Percentiles rank a stretch among this genome's conserved stretches.
Conservation (phyloP, 2,113 vertebrate species). For the Corythornis cristatus region DNA sequence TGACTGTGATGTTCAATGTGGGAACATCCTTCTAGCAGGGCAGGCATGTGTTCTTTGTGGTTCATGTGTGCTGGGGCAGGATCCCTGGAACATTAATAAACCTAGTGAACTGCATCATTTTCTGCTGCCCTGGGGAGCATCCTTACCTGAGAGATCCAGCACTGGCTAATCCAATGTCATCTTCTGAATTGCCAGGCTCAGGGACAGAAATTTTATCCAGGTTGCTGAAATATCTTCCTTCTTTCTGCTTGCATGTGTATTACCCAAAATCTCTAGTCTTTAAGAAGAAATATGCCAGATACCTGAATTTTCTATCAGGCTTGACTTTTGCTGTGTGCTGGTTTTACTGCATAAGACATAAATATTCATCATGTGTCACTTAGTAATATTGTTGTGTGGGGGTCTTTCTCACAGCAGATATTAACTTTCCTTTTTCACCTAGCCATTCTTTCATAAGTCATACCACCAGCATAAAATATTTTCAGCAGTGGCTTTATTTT, state of each 20-base stretch:
- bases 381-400: neutral
- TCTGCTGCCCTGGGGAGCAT: neutral
- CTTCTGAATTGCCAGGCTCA: neutral
- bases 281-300: neutral
- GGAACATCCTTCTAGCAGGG: neutral
- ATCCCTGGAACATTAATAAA: neutral
- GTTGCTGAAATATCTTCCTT: neutral
- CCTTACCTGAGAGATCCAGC: rapidly evolving
- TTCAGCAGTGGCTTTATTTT: neutral
- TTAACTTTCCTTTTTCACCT: conserved; percentile 14
- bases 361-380: neutral
- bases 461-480: neutral
- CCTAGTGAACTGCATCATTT: neutral
- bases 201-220: neutral
- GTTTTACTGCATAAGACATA: neutral
- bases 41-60: neutral
- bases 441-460: conserved; percentile 17
- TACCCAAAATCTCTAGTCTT: neutral
- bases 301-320: neutral
- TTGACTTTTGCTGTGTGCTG: neutral
- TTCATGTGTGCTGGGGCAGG: neutral
- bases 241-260: neutral
- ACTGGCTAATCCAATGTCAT: rapidly evolving
- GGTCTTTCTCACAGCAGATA: neutral
- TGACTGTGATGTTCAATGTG: neutral